phyloP scores from a whole-genome alignment of 1,140 invertebrate species.

The Pseudachorutes palmiensis region DNA sequence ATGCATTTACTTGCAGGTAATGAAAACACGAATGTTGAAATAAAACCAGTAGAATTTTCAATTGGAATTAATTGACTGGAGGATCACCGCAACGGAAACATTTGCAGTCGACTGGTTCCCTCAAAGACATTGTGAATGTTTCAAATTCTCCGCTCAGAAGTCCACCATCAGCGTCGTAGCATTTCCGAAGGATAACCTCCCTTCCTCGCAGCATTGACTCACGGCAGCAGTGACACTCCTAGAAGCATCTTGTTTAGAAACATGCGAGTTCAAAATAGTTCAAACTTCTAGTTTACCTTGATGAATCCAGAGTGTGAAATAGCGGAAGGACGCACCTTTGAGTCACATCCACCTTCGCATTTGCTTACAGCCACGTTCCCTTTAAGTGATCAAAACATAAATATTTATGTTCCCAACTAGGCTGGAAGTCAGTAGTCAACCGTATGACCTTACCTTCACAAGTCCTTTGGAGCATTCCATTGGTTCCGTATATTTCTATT shows the following conservation, averaged over 20 bases:
- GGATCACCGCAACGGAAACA: conserved; percentile 71
- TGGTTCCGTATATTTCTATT: conserved; percentile 75
- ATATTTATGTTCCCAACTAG: background rate
- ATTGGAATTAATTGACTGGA: background rate
- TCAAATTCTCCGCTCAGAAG: conserved; percentile 55
- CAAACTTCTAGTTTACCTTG: conserved; percentile 54
- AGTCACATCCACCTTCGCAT: conserved; percentile 69
- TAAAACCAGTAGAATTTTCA: background rate
- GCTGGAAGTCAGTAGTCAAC: background rate
- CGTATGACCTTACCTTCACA: conserved; percentile 78
- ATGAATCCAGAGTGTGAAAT: conserved; percentile 76
- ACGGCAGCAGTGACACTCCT: conserved; percentile 86
- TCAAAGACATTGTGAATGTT: conserved; percentile 68
- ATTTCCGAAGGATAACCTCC: conserved; percentile 68
- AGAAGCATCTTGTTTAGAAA: conserved; percentile 33
- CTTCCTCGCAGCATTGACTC: conserved; percentile 73
- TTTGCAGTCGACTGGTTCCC: conserved; percentile 78
- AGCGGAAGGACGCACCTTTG: conserved; percentile 81
- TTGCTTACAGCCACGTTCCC: conserved; percentile 41
- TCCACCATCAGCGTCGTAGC: conserved; percentile 76
- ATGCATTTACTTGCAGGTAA: too few relatives aligned
- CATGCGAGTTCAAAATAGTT: too few relatives aligned
- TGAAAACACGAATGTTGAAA: background rate
- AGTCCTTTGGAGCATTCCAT: conserved; percentile 65
- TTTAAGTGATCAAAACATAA: background rate